These are phyloP conservation scores for Epinotia demarniana DNA, from an alignment of 2,888 invertebrate genomes.

Conservation along the genomic window DNA sequence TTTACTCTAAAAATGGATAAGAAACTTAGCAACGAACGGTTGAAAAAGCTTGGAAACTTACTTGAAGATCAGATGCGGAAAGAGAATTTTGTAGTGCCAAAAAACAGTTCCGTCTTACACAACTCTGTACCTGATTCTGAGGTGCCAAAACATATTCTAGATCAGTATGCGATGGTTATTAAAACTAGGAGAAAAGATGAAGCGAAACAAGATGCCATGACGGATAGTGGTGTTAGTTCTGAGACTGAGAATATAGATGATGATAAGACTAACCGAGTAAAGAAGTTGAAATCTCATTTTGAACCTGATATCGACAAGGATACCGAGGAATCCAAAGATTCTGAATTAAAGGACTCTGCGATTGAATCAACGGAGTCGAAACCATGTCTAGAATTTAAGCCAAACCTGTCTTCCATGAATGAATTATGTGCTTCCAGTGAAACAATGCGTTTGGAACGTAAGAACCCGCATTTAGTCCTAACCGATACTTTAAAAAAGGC, in stretches of 20 bases:
- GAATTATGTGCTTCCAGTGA: slow-evolving; percentile 73
- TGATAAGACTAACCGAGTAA: slow-evolving; percentile 66
- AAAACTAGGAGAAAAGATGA: slow-evolving; percentile 68
- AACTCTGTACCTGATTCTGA: slow-evolving; percentile 72
- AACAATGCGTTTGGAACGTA: slow-evolving; percentile 74
- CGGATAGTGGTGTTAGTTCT: slow-evolving; percentile 80
- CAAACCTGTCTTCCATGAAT: slow-evolving; percentile 69
- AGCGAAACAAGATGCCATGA: slow-evolving; percentile 73
- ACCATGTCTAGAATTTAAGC: slow-evolving; percentile 49
- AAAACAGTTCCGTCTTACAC: slow-evolving; percentile 48
- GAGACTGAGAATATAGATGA: slow-evolving; percentile 81
- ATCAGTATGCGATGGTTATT: slow-evolving; percentile 77
- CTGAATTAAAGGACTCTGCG: slow-evolving; percentile 13
- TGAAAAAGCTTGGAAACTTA: slow-evolving; percentile 72
- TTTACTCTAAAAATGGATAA: slow-evolving; percentile 71
- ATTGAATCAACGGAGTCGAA: slow-evolving; percentile 48
- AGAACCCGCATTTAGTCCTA: slow-evolving; percentile 75
- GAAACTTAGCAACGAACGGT: slow-evolving; percentile 71
- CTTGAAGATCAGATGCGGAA: slow-evolving; percentile 78
- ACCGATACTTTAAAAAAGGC: slow-evolving; percentile 87
- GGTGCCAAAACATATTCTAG: slow-evolving; percentile 77
- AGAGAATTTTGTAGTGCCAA: slow-evolving; percentile 67
- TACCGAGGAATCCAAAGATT: slow-evolving; percentile 22
- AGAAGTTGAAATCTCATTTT: slow-evolving; percentile 62
- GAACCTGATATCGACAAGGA: slow-evolving; percentile 48